Conservation (phyloP, 1,140 invertebrate species). For the Zaprionus kolodkinae region DNA sequence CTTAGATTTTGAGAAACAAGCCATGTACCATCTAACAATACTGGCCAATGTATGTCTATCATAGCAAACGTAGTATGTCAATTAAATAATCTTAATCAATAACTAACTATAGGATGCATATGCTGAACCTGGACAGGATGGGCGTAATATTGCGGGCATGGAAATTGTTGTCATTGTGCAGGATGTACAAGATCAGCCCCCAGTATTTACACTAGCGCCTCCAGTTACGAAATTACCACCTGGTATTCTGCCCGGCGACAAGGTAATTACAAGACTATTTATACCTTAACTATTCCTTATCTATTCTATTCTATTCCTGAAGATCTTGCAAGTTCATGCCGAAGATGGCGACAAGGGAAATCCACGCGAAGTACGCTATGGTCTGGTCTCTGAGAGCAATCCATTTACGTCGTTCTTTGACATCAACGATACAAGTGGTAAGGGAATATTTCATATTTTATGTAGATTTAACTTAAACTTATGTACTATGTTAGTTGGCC, state of each 20-base stretch:
- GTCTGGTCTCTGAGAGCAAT: slow-evolving; percentile 92
- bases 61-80: no score
- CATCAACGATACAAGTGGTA: slow-evolving; percentile 92
- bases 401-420: slow-evolving; percentile 93
- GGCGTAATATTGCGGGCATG: slow-evolving; percentile 92
- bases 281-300: slow-evolving; percentile 9
- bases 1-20: slow-evolving; percentile 93
- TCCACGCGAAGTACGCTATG: slow-evolving; percentile 92
- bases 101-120: slow-evolving; percentile 89
- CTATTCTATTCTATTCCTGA: neutral
- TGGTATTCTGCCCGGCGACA: slow-evolving; percentile 87
- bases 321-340: slow-evolving; percentile 92
- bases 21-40: slow-evolving; percentile 92
- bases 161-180: slow-evolving; percentile 92
- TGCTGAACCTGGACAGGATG: slow-evolving; percentile 91
- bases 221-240: slow-evolving; percentile 90
- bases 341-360: slow-evolving; percentile 95
- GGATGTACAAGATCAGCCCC: slow-evolving; percentile 94
- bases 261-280: slow-evolving; percentile 77
- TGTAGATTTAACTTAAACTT: neutral
- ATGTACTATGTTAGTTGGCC: neutral
- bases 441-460: slow-evolving; percentile 41
- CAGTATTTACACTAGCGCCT: slow-evolving; percentile 92
- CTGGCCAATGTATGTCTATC: slow-evolving; percentile 90
- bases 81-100: no score